Evolutionary conservation across 1,140 invertebrate genomes (phyloP).

Genomic region (Tachypleus tridentatus): DNA sequence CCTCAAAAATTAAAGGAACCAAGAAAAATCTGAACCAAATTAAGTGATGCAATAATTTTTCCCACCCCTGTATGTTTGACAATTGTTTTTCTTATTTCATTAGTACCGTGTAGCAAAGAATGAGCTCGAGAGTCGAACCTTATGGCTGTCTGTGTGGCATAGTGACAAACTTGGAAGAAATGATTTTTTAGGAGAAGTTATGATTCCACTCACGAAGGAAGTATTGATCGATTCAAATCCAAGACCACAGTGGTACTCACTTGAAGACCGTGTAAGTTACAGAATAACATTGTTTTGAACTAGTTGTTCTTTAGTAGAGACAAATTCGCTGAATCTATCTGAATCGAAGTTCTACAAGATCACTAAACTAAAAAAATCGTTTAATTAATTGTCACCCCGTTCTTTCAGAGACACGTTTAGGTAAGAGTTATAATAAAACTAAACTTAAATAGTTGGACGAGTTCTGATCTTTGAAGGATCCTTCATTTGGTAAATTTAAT

Average conservation of each 20-base stretch:
- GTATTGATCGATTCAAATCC: constrained; percentile 81
- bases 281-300: not conserved
- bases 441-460: too few species aligned
- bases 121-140: constrained; percentile 70
- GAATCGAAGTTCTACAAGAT: too few species aligned
- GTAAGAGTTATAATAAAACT: too few species aligned
- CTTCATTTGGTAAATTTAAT: too few species aligned
- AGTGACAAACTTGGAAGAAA: constrained; percentile 94
- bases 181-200: constrained; percentile 90
- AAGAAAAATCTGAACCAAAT: too few species aligned
- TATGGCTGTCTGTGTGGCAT: constrained; percentile 94
- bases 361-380: too few species aligned
- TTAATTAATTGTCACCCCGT: not conserved
- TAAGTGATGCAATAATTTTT: too few species aligned
- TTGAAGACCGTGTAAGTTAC: constrained; percentile 74
- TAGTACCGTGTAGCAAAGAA: constrained; percentile 75
- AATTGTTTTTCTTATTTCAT: constrained; percentile 21
- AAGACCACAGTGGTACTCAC: constrained; percentile 72
- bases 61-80: too few species aligned
- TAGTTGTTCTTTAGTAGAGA: not conserved
- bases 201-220: constrained; percentile 52
- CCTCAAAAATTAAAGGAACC: too few species aligned
- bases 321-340: too few species aligned
- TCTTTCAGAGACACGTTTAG: too few species aligned
- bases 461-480: too few species aligned